Evolutionary conservation across 2,888 invertebrate species (phyloP).

Genomic region (Cecidostiba fungosa): DNA sequence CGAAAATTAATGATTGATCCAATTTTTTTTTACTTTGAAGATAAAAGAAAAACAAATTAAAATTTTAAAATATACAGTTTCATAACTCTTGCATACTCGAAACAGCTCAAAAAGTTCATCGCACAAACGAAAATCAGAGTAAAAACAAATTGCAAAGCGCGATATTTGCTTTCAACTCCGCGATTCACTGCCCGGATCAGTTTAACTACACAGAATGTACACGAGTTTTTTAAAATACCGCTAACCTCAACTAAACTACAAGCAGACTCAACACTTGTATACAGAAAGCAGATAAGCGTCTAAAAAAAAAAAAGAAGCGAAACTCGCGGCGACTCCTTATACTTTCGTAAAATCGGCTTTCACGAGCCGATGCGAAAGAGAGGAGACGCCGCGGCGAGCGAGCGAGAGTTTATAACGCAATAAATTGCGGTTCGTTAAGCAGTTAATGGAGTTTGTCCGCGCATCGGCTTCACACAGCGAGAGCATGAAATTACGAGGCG

Average conservation of each 20-base stretch:
- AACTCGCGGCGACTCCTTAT: neutral
- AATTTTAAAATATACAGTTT: no score
- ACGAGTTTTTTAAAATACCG: neutral
- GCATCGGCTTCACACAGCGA: conserved; percentile 22
- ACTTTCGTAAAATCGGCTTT: conserved; percentile 36
- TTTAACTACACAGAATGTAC: neutral
- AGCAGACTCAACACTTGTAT: neutral
- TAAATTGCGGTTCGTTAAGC: conserved; percentile 77
- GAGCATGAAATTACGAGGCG: conserved; percentile 37
- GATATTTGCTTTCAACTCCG: no score
- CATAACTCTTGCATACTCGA: no score
- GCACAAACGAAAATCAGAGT: neutral
- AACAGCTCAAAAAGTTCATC: no score
- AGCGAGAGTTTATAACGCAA: conserved; percentile 72
- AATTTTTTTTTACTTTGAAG: no score
- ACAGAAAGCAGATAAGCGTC: neutral
- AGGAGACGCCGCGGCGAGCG: neutral
- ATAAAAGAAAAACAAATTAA: no score
- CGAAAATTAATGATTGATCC: no score
- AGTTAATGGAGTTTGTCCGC: conserved; percentile 74
- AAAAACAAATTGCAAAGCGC: neutral
- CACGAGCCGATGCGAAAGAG: conserved; percentile 41
- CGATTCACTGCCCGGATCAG: neutral
- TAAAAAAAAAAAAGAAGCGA: neutral
- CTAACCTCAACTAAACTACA: neutral